Conservation (phyloP, 2,888 invertebrate genomes). For the Ommatoiulus sabulosus region DNA sequence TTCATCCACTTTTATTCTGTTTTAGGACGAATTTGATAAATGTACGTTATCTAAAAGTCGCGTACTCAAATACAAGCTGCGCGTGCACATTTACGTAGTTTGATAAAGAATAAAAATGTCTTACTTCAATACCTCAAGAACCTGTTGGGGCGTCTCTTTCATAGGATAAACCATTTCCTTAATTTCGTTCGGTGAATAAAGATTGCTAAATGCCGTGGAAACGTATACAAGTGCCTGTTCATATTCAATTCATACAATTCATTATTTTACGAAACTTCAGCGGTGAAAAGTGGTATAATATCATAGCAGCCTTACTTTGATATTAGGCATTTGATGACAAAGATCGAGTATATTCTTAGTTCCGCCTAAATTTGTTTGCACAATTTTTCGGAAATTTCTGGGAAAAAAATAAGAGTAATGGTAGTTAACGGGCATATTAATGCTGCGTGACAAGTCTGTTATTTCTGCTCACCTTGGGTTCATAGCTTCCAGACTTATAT, state of each 20-base stretch:
- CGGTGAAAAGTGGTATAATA: background rate
- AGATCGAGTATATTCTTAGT: background rate
- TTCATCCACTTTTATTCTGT: too few relatives aligned
- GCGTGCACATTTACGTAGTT: background rate
- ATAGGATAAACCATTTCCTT: background rate
- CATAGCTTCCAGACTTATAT: background rate
- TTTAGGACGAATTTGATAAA: too few relatives aligned
- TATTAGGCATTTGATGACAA: background rate
- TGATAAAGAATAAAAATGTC: background rate
- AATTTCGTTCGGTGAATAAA: slow-evolving; percentile 9
- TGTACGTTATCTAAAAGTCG: background rate
- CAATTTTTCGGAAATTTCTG: background rate
- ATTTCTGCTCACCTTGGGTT: background rate
- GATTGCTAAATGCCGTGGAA: background rate
- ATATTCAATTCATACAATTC: background rate
- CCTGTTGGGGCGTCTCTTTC: background rate
- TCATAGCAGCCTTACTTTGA: background rate
- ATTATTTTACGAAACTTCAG: background rate
- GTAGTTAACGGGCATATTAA: too few relatives aligned
- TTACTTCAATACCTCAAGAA: background rate
- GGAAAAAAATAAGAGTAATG: background rate
- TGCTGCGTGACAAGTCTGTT: background rate
- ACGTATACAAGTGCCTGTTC: background rate
- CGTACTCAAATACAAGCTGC: background rate
- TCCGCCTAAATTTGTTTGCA: background rate